Percentiles rank a stretch among this genome's conserved stretches.
Conservation (phyloP, 2,113 vertebrate species). For the Campylomormyrus tamandua region DNA sequence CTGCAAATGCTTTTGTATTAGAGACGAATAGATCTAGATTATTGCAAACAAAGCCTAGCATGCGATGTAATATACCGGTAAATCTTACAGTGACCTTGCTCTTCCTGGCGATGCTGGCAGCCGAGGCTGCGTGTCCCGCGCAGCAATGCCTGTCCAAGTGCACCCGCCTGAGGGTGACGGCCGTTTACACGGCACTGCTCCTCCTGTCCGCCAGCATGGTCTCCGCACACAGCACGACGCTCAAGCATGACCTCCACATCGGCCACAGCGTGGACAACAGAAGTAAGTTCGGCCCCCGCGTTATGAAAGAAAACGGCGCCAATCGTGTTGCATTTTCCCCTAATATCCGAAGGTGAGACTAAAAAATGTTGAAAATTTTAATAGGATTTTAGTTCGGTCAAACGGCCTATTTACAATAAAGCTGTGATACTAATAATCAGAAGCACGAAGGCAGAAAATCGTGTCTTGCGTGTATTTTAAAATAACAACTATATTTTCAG, state of each 20-base stretch:
- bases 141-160: conserved; percentile 36
- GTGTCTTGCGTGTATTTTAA: not conserved
- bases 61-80: not conserved
- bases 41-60: not conserved
- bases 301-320: not conserved
- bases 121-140: conserved; percentile 22
- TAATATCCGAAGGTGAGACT: not conserved
- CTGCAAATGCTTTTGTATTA: not conserved
- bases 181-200: conserved; percentile 59
- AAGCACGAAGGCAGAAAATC: not conserved
- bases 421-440: not conserved
- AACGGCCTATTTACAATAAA: not conserved
- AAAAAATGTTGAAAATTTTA: not conserved
- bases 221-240: conserved; percentile 62
- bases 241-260: conserved; percentile 77
- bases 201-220: conserved; percentile 59
- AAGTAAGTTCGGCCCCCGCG: conserved; percentile 63
- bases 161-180: conserved; percentile 51
- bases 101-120: conserved; percentile 42
- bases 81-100: conserved; percentile 18
- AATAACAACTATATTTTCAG: too few relatives aligned
- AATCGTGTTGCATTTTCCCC: not conserved
- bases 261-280: conserved; percentile 78
- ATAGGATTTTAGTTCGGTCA: not conserved
- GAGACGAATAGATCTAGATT: not conserved